A percentile compares a stretch with the other conserved stretches of the same genome.
Conservation (phyloP, 1,140 invertebrate species). For the Drosophila truncata region DNA sequence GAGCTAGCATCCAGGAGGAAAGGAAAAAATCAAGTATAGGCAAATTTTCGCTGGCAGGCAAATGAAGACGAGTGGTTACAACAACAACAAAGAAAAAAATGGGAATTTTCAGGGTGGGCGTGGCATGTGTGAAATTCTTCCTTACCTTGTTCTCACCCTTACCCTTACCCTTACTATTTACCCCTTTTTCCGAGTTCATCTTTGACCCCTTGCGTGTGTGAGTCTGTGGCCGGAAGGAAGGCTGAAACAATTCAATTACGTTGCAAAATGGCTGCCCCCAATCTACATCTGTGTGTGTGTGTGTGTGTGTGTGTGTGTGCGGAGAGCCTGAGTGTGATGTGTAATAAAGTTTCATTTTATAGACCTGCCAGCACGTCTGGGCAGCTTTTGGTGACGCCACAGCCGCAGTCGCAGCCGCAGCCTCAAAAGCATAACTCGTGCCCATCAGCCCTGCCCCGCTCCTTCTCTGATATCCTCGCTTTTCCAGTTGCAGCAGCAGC, state of each 20-base stretch:
- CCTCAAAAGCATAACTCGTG: constrained; percentile 75
- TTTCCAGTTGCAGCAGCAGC: constrained; percentile 25
- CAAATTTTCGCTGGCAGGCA: constrained; percentile 67
- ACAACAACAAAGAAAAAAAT: constrained; percentile 3
- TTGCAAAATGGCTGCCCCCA: constrained; percentile 65
- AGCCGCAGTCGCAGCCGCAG: constrained; percentile 60
- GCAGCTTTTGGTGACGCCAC: constrained; percentile 70
- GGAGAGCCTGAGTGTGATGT: constrained; percentile 54
- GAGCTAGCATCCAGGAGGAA: constrained; percentile 2
- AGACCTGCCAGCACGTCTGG: constrained; percentile 76
- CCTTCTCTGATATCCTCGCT: background rate
- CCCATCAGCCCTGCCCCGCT: constrained; percentile 48
- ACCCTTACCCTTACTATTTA: background rate
- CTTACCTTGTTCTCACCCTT: background rate
- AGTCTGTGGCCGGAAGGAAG: constrained; percentile 53
- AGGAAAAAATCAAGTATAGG: constrained; percentile 53
- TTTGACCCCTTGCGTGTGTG: constrained; percentile 39
- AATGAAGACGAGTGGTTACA: constrained; percentile 71
- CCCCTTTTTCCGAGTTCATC: constrained; percentile 22
- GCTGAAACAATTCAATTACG: constrained; percentile 81
- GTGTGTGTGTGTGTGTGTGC: constrained; percentile 13
- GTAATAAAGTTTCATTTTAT: constrained; percentile 83
- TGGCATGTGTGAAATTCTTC: constrained; percentile 47
- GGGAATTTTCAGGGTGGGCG: constrained; percentile 19
- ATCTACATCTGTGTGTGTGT: constrained; percentile 16